phyloP scores from a whole-genome alignment of 2,113 vertebrate species.

The Thermophis baileyi region DNA sequence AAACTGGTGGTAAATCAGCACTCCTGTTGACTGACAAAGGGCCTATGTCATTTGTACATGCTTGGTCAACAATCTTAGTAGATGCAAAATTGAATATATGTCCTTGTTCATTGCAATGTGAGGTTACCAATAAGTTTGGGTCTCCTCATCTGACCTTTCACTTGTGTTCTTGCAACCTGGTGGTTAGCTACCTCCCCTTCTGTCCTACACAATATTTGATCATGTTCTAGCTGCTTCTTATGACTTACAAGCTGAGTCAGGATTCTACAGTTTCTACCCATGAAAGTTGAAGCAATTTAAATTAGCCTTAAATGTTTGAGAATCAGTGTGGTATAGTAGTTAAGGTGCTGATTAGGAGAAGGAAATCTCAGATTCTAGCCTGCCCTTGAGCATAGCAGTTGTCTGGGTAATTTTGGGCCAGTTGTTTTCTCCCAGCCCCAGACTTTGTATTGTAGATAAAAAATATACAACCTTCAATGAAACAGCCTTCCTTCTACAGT shows the following conservation, averaged over 20 bases:
- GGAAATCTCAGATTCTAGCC: not conserved
- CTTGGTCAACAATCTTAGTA: not conserved
- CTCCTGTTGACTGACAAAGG: not conserved
- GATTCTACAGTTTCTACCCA: not conserved
- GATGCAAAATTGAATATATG: not conserved
- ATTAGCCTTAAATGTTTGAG: not conserved
- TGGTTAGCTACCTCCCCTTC: no score
- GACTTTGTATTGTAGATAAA: no score
- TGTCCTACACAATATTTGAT: not conserved
- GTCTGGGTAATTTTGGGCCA: no score
- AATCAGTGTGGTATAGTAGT: not conserved
- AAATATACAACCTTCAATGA: no score
- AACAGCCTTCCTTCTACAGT: no score
- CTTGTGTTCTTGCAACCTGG: no score
- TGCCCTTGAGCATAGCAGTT: not conserved
- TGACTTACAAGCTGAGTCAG: not conserved
- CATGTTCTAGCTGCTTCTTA: not conserved
- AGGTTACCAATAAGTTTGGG: no score
- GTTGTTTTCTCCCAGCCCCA: no score
- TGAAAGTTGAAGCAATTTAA: not conserved
- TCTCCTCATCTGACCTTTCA: no score
- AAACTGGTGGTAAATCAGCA: not conserved
- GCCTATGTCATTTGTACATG: not conserved
- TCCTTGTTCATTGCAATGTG: no score
- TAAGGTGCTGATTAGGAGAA: not conserved